These are phyloP conservation scores for Irena cyanogastra DNA, from an alignment of 2,113 vertebrate genomes.

Conservation along the genomic window DNA sequence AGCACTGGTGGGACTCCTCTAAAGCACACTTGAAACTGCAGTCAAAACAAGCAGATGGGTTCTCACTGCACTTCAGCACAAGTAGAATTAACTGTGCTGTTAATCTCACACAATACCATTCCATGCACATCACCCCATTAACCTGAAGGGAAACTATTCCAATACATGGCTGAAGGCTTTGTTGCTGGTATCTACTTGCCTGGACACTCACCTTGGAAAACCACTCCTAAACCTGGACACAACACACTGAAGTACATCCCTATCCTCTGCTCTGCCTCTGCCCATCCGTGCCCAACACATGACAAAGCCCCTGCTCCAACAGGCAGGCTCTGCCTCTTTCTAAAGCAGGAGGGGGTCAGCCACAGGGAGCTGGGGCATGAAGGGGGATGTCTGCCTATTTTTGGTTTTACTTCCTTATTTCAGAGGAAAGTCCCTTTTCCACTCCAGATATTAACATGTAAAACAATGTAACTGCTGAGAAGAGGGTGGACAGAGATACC, in stretches of 20 bases:
- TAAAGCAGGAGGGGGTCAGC: not conserved
- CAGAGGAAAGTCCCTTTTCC: not conserved
- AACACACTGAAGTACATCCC: not conserved
- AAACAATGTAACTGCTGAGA: not conserved
- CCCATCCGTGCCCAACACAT: not conserved
- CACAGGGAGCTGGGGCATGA: rapidly evolving
- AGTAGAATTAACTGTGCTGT: not conserved
- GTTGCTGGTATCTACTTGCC: not conserved
- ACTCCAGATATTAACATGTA: not conserved
- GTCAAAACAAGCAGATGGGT: not conserved
- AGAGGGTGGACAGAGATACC: not conserved
- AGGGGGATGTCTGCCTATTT: rapidly evolving
- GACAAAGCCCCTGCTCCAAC: not conserved
- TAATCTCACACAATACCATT: not conserved
- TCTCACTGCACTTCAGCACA: not conserved
- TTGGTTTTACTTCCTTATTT: not conserved
- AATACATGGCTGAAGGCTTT: not conserved
- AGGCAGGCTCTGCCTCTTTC: not conserved
- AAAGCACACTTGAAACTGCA: not conserved
- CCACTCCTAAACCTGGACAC: not conserved
- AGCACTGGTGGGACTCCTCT: not conserved
- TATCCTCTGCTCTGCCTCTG: not conserved
- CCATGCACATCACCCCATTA: not conserved
- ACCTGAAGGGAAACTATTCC: not conserved
- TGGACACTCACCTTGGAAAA: not conserved